These are phyloP conservation scores for Branchinecta sandiegonensis DNA, from an alignment of 2,888 invertebrate species.

Conservation along the genomic window DNA sequence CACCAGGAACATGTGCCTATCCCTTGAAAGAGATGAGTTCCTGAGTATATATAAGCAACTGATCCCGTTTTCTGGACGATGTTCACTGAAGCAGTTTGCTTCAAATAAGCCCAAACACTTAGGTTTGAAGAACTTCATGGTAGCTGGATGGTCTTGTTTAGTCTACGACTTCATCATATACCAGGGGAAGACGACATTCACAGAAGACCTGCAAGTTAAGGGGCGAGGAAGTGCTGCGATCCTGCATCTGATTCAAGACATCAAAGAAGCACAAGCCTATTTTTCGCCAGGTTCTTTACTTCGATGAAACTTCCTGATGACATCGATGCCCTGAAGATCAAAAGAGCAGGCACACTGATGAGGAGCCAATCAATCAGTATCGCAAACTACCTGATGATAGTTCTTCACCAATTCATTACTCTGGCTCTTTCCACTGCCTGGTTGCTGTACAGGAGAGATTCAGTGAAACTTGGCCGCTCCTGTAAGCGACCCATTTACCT, in stretches of 20 bases:
- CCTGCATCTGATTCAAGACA: slow-evolving; percentile 20
- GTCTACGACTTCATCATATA: slow-evolving; percentile 22
- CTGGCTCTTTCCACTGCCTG: slow-evolving; percentile 24
- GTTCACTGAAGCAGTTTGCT: slow-evolving; percentile 19
- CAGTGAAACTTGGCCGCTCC: neutral
- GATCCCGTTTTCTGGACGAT: slow-evolving; percentile 22
- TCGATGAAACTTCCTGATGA: slow-evolving; percentile 18
- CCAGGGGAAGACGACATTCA: slow-evolving; percentile 19
- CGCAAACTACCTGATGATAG: too few relatives aligned
- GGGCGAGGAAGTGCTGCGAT: slow-evolving; percentile 20
- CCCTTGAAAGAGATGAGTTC: too few relatives aligned
- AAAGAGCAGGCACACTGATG: slow-evolving; percentile 22
- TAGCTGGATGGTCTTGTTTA: slow-evolving; percentile 19
- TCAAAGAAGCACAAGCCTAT: slow-evolving; percentile 20
- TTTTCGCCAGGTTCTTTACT: slow-evolving; percentile 23
- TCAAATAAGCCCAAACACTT: slow-evolving; percentile 17
- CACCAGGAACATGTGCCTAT: too few relatives aligned
- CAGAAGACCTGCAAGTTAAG: slow-evolving; percentile 12
- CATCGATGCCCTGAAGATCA: slow-evolving; percentile 18
- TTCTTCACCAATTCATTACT: slow-evolving; percentile 25
- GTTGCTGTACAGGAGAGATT: slow-evolving; percentile 22
- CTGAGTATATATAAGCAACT: slow-evolving; percentile 23
- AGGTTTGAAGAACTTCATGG: slow-evolving; percentile 23
- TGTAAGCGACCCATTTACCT: neutral
- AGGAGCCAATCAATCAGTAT: too few relatives aligned